Base-by-base conservation (phyloP, 2,113 vertebrate species). In the Phycodurus eques region DNA sequence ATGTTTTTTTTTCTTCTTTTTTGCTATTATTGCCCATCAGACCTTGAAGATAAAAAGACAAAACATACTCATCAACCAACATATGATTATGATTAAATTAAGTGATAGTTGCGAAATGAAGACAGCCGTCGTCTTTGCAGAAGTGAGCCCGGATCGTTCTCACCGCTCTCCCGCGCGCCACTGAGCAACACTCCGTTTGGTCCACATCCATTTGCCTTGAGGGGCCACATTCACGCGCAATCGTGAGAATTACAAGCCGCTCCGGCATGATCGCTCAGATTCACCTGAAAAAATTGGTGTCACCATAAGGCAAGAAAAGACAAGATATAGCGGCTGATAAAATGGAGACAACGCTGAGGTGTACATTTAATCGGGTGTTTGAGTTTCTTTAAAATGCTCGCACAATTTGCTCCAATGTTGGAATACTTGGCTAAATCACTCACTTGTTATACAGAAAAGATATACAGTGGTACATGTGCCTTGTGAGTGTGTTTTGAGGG, bases 211-310 rank as follows among this genome's bases (percentile, higher is more conserved):
- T 85, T 83, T 78, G 82, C 85, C 87, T 86, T 75, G 7, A 14
- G n/a, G 83, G 86, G 83, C 79, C 75, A 82, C 75, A 81, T 83
- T 86, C 27, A 33, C 13, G 31, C 31, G 14, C 31, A 60, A 60
- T 60, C 84, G 87, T 86, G 87, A 84, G 89, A 86, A 90, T 90
- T 83, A 83, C 39, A 67, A 77, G 72, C 63, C 80, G 82, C 80
- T 87, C 80, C 27, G 74, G 82, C 72, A 75, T 66, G 79, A 67
- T 70, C 71, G 68, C 82, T 82, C 85, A 82, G 85, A 86, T 79
- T 66, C 73, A 64, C 72, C 77, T 15, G 27, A 15, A 79, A 39
- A 82, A 78, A 80, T 72, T 71, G n/a, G 71, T 83, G 79, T 79
- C 69, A 70, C 76, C n/a, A 12, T 3, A 43, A 43, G 56, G 73